phyloP scores from a whole-genome alignment of 1,140 invertebrate species.

The Aphelenchoides fujianensis region DNA sequence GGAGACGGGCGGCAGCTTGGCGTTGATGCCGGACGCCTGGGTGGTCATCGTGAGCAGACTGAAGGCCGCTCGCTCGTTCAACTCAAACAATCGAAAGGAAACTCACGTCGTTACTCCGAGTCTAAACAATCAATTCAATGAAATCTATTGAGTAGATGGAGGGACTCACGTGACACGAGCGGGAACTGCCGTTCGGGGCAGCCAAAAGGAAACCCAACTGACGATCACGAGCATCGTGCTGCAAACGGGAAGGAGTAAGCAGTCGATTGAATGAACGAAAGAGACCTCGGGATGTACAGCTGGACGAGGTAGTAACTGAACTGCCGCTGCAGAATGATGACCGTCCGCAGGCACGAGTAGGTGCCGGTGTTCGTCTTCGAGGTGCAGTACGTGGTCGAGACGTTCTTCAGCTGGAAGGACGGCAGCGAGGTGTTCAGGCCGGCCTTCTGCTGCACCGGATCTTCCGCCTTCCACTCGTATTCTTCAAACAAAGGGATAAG shows the following conservation, averaged over 20 bases:
- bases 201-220: conserved; percentile 66
- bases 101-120: conserved; percentile 72
- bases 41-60: conserved; percentile 70
- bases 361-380: conserved; percentile 91
- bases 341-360: conserved; percentile 92
- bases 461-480: conserved; percentile 78
- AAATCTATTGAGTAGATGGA: too few relatives aligned
- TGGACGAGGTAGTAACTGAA: conserved; percentile 97
- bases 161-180: conserved; percentile 61
- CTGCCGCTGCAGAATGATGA: conserved; percentile 88
- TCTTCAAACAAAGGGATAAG: conserved; percentile 38
- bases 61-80: too few relatives aligned
- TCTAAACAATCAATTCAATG: too few relatives aligned
- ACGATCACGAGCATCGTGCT: conserved; percentile 67
- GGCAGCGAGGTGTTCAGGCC: conserved; percentile 78
- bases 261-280: too few relatives aligned
- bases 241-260: too few relatives aligned
- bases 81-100: conserved; percentile 7
- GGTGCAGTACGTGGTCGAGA: conserved; percentile 86
- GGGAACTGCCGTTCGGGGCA: conserved; percentile 66
- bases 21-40: conserved; percentile 91
- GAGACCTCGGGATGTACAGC: conserved; percentile 58
- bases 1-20: conserved; percentile 88
- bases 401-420: conserved; percentile 84
- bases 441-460: conserved; percentile 87